These are phyloP conservation scores for Gnatocerus cornutus DNA, from an alignment of 2,888 invertebrate genomes.

Conservation along the genomic window DNA sequence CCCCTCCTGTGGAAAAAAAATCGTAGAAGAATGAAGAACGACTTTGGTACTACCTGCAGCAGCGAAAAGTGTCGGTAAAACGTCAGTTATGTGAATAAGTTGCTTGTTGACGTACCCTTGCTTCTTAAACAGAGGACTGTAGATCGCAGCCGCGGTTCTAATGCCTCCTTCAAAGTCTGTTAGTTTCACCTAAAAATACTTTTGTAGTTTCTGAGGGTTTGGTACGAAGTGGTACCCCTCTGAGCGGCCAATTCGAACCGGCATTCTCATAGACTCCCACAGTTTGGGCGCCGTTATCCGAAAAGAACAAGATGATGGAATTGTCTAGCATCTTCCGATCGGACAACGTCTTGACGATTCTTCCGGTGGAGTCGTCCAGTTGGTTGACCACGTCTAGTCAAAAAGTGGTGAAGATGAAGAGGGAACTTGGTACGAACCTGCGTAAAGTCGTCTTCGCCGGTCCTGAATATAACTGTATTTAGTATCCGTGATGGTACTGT, in stretches of 20 bases:
- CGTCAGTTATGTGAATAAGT: slow-evolving; percentile 87
- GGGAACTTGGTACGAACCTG: slow-evolving; percentile 73
- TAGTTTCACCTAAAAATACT: slow-evolving; percentile 76
- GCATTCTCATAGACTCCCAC: slow-evolving; percentile 80
- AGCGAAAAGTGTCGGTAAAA: slow-evolving; percentile 82
- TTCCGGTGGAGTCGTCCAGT: slow-evolving; percentile 89
- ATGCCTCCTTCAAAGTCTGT: slow-evolving; percentile 91
- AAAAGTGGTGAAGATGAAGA: too few species aligned
- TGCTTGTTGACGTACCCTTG: slow-evolving; percentile 74
- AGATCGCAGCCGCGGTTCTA: slow-evolving; percentile 83
- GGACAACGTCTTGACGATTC: slow-evolving; percentile 80
- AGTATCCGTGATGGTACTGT: slow-evolving; percentile 74
- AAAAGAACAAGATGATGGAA: slow-evolving; percentile 88
- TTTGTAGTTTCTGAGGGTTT: background rate
- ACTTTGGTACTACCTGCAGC: slow-evolving; percentile 60
- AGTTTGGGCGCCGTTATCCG: slow-evolving; percentile 92
- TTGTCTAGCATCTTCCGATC: slow-evolving; percentile 82
- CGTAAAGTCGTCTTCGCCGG: slow-evolving; percentile 78
- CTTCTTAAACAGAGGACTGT: slow-evolving; percentile 78
- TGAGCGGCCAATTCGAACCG: slow-evolving; percentile 86
- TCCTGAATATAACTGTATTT: slow-evolving; percentile 80
- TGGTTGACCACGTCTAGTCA: slow-evolving; percentile 85
- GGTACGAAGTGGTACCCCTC: slow-evolving; percentile 75
- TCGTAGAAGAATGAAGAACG: too few species aligned
- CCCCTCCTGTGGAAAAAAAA: slow-evolving; percentile 67